These are phyloP conservation scores for Saguinus imperator DNA, from an alignment of 2,113 vertebrate genomes.

Conservation along the genomic window DNA sequence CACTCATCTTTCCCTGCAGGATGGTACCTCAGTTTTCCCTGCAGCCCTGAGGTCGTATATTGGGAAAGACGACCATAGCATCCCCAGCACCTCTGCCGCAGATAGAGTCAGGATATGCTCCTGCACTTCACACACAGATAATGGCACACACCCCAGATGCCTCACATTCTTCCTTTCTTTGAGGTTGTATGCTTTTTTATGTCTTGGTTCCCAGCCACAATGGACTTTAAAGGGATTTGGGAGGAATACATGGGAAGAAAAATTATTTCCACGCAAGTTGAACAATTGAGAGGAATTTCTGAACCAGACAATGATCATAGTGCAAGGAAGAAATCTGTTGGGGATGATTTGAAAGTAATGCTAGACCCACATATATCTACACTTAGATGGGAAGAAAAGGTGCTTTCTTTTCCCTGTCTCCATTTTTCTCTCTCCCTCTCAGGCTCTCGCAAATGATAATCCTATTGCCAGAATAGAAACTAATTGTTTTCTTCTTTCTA, in stretches of 20 bases:
- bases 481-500: slow-evolving; percentile 41
- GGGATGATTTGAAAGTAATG: slow-evolving; percentile 17
- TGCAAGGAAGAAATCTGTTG: neutral
- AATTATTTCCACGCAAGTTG: neutral
- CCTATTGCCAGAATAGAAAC: slow-evolving; percentile 43
- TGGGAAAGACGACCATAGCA: neutral
- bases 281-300: neutral
- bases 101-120: neutral
- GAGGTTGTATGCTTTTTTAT: neutral
- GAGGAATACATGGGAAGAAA: neutral
- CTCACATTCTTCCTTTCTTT: neutral
- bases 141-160: fast-evolving
- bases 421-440: neutral
- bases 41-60: neutral
- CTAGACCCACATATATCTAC: neutral
- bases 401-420: neutral
- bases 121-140: too few species aligned
- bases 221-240: neutral
- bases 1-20: neutral
- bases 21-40: neutral
- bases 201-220: neutral
- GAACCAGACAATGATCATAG: neutral
- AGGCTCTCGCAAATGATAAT: neutral
- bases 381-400: neutral
- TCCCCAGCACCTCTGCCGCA: fast-evolving